Percentiles rank a stretch among this genome's conserved stretches.
Conservation (phyloP, 2,797 vertebrate species). For the Sibirionetta formosa region DNA sequence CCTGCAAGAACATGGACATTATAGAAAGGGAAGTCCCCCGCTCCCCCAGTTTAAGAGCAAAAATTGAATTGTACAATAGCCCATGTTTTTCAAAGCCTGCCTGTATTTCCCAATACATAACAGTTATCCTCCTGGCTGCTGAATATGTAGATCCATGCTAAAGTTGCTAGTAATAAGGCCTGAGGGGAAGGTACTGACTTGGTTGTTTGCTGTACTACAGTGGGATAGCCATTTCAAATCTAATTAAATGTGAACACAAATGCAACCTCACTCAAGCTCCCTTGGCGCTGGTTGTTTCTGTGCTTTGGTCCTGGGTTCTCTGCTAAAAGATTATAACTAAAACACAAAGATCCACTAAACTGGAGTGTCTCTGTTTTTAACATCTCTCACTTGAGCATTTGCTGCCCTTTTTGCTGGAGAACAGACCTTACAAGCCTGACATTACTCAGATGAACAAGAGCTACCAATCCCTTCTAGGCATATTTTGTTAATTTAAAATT, state of each 20-base stretch:
- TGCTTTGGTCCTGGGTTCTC: neutral
- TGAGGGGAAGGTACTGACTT: constrained; percentile 27
- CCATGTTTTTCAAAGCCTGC: neutral
- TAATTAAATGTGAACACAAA: constrained; percentile 64
- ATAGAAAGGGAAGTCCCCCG: neutral
- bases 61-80: neutral
- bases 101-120: neutral
- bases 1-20: neutral
- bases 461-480: constrained; percentile 53
- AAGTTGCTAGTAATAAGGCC: constrained; percentile 30
- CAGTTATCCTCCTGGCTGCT: neutral
- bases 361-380: neutral
- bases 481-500: constrained; percentile 76
- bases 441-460: constrained; percentile 70
- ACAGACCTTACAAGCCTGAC: constrained; percentile 55
- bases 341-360: neutral
- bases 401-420: constrained; percentile 2
- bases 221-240: constrained; percentile 48
- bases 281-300: neutral
- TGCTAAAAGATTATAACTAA: constrained; percentile 11
- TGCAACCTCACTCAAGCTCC: neutral
- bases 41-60: neutral
- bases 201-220: neutral
- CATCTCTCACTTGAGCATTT: neutral
- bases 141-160: constrained; percentile 19